phyloP scores from a whole-genome alignment of 2,797 vertebrate species.

The Pteropus rufus region DNA sequence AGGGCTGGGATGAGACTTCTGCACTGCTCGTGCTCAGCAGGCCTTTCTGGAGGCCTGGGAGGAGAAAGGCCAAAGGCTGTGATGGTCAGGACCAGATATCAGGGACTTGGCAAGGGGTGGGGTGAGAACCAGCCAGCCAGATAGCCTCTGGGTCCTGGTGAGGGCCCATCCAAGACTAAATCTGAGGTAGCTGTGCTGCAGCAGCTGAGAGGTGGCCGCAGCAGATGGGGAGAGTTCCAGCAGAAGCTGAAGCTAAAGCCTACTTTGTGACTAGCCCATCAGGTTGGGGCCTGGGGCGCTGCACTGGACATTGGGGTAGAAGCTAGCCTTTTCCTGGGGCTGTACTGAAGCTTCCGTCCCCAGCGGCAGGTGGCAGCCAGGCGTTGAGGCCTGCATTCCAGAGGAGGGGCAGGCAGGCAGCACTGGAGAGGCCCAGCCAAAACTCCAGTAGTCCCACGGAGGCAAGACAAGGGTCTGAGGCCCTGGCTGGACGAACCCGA shows the following conservation, averaged over 20 bases:
- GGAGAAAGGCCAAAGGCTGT: background rate
- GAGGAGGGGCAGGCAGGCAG: conserved; percentile 60
- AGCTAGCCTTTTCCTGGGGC: background rate
- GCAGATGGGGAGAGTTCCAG: background rate
- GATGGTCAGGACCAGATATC: background rate
- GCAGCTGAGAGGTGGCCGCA: background rate
- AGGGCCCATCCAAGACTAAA: background rate
- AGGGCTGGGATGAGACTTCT: conserved; percentile 28
- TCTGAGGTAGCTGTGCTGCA: background rate
- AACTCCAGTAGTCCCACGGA: background rate
- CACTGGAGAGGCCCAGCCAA: background rate
- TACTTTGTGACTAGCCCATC: background rate
- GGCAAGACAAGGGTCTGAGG: background rate
- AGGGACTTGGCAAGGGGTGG: fast-evolving
- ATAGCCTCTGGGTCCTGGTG: background rate
- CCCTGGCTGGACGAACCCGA: background rate
- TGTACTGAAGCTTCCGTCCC: conserved; percentile 57
- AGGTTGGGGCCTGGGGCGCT: background rate
- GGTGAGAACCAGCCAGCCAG: background rate
- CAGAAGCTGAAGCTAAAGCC: background rate
- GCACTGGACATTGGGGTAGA: background rate
- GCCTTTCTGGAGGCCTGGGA: background rate
- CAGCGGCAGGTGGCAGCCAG: conserved; percentile 8
- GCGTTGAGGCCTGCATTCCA: background rate
- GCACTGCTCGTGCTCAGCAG: background rate